Conservation (phyloP, 2,113 vertebrate genomes). For the Platycercus adscitus region DNA sequence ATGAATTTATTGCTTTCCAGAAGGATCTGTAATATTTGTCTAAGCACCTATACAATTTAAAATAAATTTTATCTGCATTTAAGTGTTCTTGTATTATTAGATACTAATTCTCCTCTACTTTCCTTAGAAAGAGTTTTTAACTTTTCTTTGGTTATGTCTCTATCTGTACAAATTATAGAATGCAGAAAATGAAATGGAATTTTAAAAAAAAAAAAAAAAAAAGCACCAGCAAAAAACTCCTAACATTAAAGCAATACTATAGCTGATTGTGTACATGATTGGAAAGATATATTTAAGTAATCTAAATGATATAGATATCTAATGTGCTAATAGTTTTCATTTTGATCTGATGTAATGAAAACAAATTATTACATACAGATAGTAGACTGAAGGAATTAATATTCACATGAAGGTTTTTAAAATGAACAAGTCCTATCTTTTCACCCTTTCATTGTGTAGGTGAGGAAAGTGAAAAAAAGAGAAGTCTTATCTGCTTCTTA, state of each 20-base stretch:
- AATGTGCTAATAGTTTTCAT: not conserved
- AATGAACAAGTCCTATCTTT: not conserved
- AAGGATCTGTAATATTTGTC: not conserved
- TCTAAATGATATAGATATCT: not conserved
- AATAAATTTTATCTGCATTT: not conserved
- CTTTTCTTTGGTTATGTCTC: not conserved
- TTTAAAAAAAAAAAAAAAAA: fast-evolving
- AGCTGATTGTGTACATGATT: not conserved
- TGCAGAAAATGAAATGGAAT: not conserved
- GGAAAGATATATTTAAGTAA: not conserved
- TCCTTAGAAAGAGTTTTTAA: not conserved
- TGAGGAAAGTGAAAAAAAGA: not conserved
- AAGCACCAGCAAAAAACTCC: not conserved
- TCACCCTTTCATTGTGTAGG: not conserved
- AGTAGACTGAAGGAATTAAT: not conserved
- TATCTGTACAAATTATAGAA: not conserved
- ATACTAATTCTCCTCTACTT: not conserved
- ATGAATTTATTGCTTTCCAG: not conserved
- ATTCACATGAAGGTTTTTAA: not conserved
- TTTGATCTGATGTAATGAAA: not conserved
- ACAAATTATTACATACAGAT: not conserved
- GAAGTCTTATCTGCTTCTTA: not conserved
- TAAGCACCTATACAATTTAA: not conserved
- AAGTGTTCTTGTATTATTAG: not conserved
- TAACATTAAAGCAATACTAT: not conserved